phyloP scores from a whole-genome alignment of 1,140 invertebrate genomes.

The Pinna nobilis region DNA sequence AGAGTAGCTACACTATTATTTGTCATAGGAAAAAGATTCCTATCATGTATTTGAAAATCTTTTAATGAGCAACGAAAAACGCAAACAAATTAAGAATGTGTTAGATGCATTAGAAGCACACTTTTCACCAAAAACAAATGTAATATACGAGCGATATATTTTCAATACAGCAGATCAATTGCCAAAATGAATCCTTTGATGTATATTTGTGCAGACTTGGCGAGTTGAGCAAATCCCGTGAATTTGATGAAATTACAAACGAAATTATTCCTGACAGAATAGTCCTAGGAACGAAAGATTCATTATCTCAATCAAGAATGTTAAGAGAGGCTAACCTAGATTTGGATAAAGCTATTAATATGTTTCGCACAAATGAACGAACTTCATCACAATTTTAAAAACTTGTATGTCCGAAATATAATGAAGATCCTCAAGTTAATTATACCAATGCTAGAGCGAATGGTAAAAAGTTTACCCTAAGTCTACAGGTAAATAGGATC shows the following conservation, averaged over 20 bases:
- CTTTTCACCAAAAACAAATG: slow-evolving; percentile 17
- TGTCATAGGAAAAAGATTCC: slow-evolving; percentile 17
- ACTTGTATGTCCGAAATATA: not conserved
- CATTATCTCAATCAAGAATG: not conserved
- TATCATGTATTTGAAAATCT: slow-evolving; percentile 5
- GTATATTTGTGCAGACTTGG: not conserved
- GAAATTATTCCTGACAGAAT: not conserved
- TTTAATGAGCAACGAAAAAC: not conserved
- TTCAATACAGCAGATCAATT: slow-evolving; percentile 21
- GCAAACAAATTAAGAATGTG: not conserved
- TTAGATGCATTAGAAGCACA: slow-evolving; percentile 9
- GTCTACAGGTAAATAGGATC: not conserved
- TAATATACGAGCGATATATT: slow-evolving; percentile 13
- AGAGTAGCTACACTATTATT: slow-evolving; percentile 9
- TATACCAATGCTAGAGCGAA: not conserved
- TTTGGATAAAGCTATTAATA: not conserved
- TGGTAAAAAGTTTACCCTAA: too few relatives aligned
- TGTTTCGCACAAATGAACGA: not conserved
- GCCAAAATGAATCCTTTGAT: slow-evolving; percentile 9
- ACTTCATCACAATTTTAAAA: not conserved
- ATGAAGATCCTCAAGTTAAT: not conserved
- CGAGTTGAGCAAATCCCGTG: not conserved
- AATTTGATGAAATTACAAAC: not conserved
- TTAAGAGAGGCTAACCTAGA: not conserved
- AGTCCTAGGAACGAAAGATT: not conserved